Evolutionary conservation across 2,797 vertebrate species (phyloP).

Genomic region (Phataginus tetradactyla): DNA sequence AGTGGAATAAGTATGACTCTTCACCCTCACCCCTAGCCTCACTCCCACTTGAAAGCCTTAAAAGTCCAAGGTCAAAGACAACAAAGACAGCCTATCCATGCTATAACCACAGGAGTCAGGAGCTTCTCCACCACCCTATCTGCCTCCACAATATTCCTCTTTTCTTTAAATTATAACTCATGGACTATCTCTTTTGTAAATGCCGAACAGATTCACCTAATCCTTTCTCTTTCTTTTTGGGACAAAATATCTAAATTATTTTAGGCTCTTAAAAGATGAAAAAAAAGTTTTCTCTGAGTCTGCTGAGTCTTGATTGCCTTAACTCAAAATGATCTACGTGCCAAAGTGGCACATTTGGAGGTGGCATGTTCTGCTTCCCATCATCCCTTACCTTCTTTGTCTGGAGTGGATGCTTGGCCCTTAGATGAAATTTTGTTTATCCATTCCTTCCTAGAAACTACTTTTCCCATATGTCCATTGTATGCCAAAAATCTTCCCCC

Average conservation of each 20-base stretch:
- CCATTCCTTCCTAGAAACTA: neutral
- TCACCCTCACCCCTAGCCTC: fast-evolving
- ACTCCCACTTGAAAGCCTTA: neutral
- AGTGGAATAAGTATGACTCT: neutral
- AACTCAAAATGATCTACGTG: neutral
- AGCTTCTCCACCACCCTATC: neutral
- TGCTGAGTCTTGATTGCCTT: neutral
- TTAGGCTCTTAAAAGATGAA: neutral
- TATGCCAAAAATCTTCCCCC: neutral
- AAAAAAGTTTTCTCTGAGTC: neutral
- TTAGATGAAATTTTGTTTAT: neutral
- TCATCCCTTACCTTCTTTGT: neutral
- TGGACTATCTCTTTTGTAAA: neutral
- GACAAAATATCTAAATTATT: neutral
- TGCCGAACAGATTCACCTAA: neutral
- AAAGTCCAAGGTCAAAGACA: neutral
- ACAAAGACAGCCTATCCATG: neutral
- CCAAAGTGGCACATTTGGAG: too few relatives aligned
- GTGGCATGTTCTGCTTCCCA: neutral
- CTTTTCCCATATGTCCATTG: neutral
- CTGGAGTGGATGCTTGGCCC: neutral
- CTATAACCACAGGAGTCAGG: neutral
- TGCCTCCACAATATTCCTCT: neutral
- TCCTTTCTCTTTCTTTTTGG: neutral
- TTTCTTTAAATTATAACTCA: neutral